A percentile compares a stretch with the other conserved stretches of the same genome.
phyloP scores from a whole-genome alignment of 2,888 invertebrate species.

The Ganaspis brasiliensis region DNA sequence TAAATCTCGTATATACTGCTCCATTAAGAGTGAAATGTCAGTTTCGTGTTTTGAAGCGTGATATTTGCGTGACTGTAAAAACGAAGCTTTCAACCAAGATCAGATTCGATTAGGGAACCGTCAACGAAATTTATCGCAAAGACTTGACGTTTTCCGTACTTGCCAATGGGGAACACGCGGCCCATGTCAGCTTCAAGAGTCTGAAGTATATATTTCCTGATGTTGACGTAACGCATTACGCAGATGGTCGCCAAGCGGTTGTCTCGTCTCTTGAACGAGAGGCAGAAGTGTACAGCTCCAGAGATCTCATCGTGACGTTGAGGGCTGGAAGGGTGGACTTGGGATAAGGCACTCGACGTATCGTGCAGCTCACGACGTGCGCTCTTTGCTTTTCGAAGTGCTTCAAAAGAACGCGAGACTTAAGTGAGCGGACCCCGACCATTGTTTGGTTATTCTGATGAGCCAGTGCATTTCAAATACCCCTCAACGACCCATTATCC shows the following conservation, averaged over 20 bases:
- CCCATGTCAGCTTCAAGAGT: conserved; percentile 34
- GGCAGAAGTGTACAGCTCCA: conserved; percentile 64
- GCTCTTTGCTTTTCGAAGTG: conserved; percentile 59
- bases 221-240: conserved; percentile 74
- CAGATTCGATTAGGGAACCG: conserved; percentile 5
- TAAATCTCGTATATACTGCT: background rate
- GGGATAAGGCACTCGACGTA: conserved; percentile 68
- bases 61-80: conserved; percentile 30
- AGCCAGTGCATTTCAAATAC: conserved; percentile 74
- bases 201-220: conserved; percentile 48
- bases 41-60: background rate
- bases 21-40: background rate
- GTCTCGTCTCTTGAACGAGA: conserved; percentile 59
- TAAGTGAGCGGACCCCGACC: conserved; percentile 56
- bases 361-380: conserved; percentile 50
- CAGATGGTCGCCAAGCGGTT: conserved; percentile 67
- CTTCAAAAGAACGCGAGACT: conserved; percentile 54
- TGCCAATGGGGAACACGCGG: conserved; percentile 1
- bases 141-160: conserved; percentile 11
- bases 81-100: conserved; percentile 21
- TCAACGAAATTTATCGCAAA: conserved; percentile 1
- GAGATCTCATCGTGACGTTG: conserved; percentile 68
- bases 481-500: conserved; percentile 72
- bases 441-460: conserved; percentile 78
- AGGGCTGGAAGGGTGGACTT: conserved; percentile 67